phyloP scores from a whole-genome alignment of 2,797 vertebrate genomes.

The Gephyroberyx darwinii region DNA sequence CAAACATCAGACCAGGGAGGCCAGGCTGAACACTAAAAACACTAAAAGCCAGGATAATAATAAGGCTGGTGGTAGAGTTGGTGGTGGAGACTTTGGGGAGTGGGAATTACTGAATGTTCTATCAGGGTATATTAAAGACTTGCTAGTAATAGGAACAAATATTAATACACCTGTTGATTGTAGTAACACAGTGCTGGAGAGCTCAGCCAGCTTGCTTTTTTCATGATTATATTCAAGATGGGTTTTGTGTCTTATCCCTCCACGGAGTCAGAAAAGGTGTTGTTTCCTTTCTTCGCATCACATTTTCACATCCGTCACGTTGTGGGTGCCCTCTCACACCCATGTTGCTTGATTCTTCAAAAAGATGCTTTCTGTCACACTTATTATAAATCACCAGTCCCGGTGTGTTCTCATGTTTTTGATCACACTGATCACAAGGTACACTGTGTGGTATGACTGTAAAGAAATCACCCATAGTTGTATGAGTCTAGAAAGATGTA shows the following conservation, averaged over 20 bases:
- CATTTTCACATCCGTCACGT: conserved; percentile 23
- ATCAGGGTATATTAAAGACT: no score
- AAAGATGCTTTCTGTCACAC: conserved; percentile 9
- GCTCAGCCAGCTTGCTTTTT: not conserved
- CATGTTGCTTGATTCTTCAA: not conserved
- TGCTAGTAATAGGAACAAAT: no score
- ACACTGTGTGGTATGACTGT: not conserved
- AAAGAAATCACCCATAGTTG: not conserved
- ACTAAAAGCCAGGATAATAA: not conserved
- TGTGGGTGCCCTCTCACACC: conserved; percentile 36
- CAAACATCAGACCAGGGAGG: not conserved
- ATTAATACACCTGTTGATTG: no score
- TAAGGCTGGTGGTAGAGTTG: no score
- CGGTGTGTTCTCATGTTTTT: conserved; percentile 18
- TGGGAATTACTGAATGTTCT: no score
- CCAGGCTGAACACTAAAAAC: not conserved
- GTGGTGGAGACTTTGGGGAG: no score
- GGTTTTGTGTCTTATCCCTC: not conserved
- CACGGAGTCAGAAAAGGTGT: conserved; percentile 26
- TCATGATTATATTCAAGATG: not conserved
- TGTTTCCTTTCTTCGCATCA: conserved; percentile 29
- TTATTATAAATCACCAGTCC: not conserved
- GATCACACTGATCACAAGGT: not conserved
- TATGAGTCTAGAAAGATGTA: no score
- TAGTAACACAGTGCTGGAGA: not conserved